Conservation (phyloP, 2,888 invertebrate species). For the Acrobasis suavella region DNA sequence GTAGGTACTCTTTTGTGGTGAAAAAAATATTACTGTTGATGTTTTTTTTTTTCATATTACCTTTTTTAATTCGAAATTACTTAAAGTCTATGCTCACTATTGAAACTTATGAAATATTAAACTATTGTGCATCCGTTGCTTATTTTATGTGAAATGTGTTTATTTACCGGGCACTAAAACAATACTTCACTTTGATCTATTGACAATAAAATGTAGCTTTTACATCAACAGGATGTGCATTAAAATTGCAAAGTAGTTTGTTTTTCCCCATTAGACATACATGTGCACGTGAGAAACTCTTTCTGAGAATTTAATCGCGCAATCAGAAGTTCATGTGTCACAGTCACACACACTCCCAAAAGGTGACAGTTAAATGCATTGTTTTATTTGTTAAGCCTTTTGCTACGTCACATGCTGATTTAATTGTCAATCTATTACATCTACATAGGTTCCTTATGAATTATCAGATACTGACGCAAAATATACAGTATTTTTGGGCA, state of each 20-base stretch:
- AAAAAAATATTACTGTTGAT: background rate
- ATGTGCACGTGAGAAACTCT: conserved; percentile 16
- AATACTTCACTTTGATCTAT: conserved; percentile 47
- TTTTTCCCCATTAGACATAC: conserved; percentile 33
- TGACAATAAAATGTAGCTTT: conserved; percentile 55
- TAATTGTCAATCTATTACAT: too few relatives aligned
- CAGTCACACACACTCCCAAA: background rate
- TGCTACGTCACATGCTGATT: too few relatives aligned
- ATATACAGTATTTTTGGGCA: too few relatives aligned
- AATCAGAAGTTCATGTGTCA: background rate
- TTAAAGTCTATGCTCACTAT: background rate
- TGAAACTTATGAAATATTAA: conserved; percentile 14
- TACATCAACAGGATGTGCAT: conserved; percentile 58
- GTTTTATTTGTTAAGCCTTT: too few relatives aligned
- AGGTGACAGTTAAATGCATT: too few relatives aligned
- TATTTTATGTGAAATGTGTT: conserved; percentile 32
- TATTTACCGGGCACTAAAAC: conserved; percentile 35
- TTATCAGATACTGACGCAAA: too few relatives aligned
- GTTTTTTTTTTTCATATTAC: background rate
- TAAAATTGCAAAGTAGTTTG: conserved; percentile 50
- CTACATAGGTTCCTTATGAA: too few relatives aligned
- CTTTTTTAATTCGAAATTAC: background rate
- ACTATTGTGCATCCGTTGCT: conserved; percentile 28
- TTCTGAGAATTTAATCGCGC: conserved; percentile 8
- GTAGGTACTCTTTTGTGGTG: background rate